These are phyloP conservation scores for Watsonalla binaria DNA, from an alignment of 2,888 invertebrate genomes.

Conservation along the genomic window DNA sequence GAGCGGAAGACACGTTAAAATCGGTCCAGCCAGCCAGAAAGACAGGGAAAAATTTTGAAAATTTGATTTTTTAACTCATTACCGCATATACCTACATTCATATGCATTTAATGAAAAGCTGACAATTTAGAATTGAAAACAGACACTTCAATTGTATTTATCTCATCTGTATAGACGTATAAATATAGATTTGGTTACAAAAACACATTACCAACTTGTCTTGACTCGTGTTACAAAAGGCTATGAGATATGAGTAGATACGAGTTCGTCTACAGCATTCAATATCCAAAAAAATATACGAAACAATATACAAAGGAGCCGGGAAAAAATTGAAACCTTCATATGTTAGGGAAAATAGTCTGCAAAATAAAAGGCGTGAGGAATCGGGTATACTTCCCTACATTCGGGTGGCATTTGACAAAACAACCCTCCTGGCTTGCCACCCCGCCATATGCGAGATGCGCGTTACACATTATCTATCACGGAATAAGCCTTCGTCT, in stretches of 20 bases:
- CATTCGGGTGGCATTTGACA: slow-evolving; percentile 66
- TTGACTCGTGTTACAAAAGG: background rate
- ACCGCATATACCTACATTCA: too few relatives aligned
- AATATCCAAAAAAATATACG: slow-evolving; percentile 27
- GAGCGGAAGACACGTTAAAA: too few relatives aligned
- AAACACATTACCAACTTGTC: background rate
- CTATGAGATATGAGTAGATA: background rate
- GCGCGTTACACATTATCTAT: slow-evolving; percentile 74
- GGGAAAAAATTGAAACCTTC: slow-evolving; percentile 24
- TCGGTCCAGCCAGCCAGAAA: too few relatives aligned
- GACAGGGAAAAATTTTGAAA: too few relatives aligned
- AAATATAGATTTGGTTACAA: too few relatives aligned
- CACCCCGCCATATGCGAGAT: slow-evolving; percentile 57
- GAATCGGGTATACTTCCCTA: slow-evolving; percentile 36
- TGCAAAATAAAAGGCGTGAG: slow-evolving; percentile 24
- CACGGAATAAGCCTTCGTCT: slow-evolving; percentile 42
- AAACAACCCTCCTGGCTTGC: slow-evolving; percentile 50
- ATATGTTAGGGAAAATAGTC: slow-evolving; percentile 1
- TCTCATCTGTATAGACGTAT: too few relatives aligned
- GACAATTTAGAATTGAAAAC: too few relatives aligned
- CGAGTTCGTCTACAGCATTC: slow-evolving; percentile 4
- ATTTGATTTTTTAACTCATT: too few relatives aligned
- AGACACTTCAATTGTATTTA: too few relatives aligned
- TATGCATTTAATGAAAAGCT: too few relatives aligned
- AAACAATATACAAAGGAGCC: slow-evolving; percentile 14